Evolutionary conservation across 2,888 invertebrate genomes (phyloP).

Genomic region (Volucella zonaria): DNA sequence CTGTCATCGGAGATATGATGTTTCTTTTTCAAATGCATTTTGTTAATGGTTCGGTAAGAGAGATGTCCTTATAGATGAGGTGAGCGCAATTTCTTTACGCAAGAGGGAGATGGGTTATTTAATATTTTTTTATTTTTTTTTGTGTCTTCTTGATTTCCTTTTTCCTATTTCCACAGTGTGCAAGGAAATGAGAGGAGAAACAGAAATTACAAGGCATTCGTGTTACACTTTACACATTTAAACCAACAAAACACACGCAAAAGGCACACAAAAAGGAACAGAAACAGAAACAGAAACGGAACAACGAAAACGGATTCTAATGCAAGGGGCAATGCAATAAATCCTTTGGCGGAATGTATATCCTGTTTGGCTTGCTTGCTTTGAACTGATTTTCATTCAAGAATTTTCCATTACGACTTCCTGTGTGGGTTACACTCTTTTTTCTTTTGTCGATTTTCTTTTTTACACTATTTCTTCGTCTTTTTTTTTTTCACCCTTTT

Average conservation of each 20-base stretch:
- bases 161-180: slow-evolving; percentile 50
- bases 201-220: slow-evolving; percentile 25
- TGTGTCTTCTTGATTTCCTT: neutral
- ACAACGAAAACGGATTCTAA: slow-evolving; percentile 11
- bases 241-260: slow-evolving; percentile 22
- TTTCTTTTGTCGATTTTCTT: neutral
- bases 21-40: slow-evolving; percentile 81
- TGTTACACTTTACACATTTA: slow-evolving; percentile 61
- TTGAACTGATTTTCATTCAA: slow-evolving; percentile 34
- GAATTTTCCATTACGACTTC: slow-evolving; percentile 46
- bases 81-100: slow-evolving; percentile 50
- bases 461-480: neutral
- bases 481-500: slow-evolving; percentile 6
- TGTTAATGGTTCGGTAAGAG: slow-evolving; percentile 67
- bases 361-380: slow-evolving; percentile 33
- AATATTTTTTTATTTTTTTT: slow-evolving; percentile 54
- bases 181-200: slow-evolving; percentile 55
- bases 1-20: slow-evolving; percentile 79
- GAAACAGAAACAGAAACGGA: slow-evolving; percentile 53
- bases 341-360: slow-evolving; percentile 54
- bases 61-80: slow-evolving; percentile 51
- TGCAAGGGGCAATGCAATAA: slow-evolving; percentile 36
- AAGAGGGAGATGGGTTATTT: slow-evolving; percentile 73
- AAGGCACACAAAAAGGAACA: slow-evolving; percentile 36
- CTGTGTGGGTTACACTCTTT: slow-evolving; percentile 37